phyloP scores from a whole-genome alignment of 2,113 vertebrate species.

The Bubo bubo region DNA sequence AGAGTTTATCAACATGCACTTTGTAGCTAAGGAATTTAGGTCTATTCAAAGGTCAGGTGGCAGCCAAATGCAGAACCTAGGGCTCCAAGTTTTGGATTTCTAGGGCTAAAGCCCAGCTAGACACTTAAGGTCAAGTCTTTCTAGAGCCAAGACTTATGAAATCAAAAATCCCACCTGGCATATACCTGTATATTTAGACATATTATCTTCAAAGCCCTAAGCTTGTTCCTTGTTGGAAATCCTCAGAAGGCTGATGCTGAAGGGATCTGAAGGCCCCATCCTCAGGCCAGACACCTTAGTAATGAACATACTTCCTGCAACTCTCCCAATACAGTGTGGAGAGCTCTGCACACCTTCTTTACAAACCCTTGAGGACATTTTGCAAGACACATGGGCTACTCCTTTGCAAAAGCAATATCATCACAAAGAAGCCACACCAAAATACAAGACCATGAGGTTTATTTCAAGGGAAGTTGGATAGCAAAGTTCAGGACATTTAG shows the following conservation, averaged over 20 bases:
- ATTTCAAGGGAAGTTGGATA: slow-evolving; percentile 68
- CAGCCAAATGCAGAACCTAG: not conserved
- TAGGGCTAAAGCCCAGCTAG: not conserved
- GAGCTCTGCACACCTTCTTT: not conserved
- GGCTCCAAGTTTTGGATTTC: not conserved
- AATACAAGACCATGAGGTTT: slow-evolving; percentile 1
- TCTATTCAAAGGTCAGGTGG: not conserved
- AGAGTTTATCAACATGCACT: not conserved
- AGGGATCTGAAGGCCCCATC: not conserved
- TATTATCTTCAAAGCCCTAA: not conserved
- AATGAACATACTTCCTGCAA: fast-evolving
- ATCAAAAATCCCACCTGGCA: not conserved
- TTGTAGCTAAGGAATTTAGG: not conserved
- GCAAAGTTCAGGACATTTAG: slow-evolving; percentile 57
- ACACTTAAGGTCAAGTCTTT: not conserved
- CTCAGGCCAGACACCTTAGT: not conserved
- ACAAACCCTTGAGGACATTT: not conserved
- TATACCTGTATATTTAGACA: fast-evolving
- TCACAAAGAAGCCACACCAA: not conserved
- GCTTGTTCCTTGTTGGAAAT: not conserved
- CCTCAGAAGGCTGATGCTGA: not conserved
- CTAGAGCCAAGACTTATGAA: not conserved
- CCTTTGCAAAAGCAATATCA: not conserved
- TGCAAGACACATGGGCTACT: not conserved
- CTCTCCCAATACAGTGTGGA: fast-evolving